These are phyloP conservation scores for Drosophila varians DNA, from an alignment of 1,140 invertebrate genomes.

Conservation along the genomic window DNA sequence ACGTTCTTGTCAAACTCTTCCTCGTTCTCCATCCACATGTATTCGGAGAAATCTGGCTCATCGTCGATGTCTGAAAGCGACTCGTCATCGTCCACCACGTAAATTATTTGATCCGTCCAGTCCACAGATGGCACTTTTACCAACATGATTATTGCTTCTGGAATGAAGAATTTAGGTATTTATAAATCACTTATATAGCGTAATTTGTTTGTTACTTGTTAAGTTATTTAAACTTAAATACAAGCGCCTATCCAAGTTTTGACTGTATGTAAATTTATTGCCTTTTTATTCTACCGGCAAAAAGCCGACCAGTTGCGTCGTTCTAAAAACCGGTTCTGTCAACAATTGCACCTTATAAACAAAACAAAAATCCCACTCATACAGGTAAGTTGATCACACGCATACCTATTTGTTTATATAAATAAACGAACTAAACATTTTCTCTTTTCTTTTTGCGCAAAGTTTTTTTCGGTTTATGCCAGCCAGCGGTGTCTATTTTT, in stretches of 20 bases:
- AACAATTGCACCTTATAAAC: constrained; percentile 31
- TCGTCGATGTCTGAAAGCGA: constrained; percentile 84
- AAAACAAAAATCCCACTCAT: constrained; percentile 27
- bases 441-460: constrained; percentile 62
- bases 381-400: constrained; percentile 11
- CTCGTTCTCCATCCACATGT: constrained; percentile 96
- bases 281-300: constrained; percentile 43
- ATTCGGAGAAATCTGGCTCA: constrained; percentile 91
- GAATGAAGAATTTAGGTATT: no score
- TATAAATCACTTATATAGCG: no score
- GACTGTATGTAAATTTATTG: constrained; percentile 10
- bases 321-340: constrained; percentile 58
- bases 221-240: neutral
- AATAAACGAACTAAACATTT: constrained; percentile 41
- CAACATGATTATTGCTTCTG: constrained; percentile 66
- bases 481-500: constrained; percentile 52
- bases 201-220: no score
- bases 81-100: constrained; percentile 84
- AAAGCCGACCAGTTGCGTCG: constrained; percentile 47
- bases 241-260: neutral
- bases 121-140: constrained; percentile 82
- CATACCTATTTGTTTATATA: constrained; percentile 37
- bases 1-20: constrained; percentile 95
- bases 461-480: constrained; percentile 48
- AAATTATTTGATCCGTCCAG: constrained; percentile 82